Evolutionary conservation across 2,797 vertebrate species (phyloP).

Genomic region (Clarias platycephalus): DNA sequence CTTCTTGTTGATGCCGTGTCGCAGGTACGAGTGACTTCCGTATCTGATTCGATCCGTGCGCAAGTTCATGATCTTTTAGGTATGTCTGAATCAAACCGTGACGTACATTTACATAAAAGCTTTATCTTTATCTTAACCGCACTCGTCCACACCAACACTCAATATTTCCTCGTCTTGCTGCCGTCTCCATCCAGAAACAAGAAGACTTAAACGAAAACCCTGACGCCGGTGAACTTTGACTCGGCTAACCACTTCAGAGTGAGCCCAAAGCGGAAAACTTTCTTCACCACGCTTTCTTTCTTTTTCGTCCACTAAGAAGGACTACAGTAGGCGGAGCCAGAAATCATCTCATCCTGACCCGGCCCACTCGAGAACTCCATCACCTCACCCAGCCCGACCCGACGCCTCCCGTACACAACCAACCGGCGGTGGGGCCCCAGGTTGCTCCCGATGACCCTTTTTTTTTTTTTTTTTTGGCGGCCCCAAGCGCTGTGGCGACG

Average conservation of each 20-base stretch:
- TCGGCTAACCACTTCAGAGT: neutral
- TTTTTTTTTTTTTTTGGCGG: slow-evolving; percentile 8
- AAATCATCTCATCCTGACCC: slow-evolving; percentile 46
- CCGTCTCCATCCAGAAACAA: neutral
- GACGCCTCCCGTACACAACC: neutral
- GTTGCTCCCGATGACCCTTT: slow-evolving; percentile 42
- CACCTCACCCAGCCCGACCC: slow-evolving; percentile 47
- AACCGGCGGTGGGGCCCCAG: slow-evolving; percentile 23
- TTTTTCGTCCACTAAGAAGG: slow-evolving; percentile 29
- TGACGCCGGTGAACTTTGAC: neutral
- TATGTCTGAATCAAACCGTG: no score
- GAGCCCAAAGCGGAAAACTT: neutral
- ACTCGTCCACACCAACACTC: neutral
- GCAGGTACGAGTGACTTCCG: no score
- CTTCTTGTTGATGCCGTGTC: no score
- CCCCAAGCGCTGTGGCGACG: slow-evolving; percentile 44
- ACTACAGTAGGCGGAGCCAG: slow-evolving; percentile 39
- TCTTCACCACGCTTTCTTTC: neutral
- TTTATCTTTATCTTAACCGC: no score
- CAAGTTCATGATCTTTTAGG: no score
- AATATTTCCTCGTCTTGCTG: neutral
- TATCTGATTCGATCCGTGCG: no score
- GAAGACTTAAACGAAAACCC: neutral
- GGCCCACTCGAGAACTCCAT: slow-evolving; percentile 52
- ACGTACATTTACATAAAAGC: no score